A percentile compares a stretch with the other conserved stretches of the same genome.
Evolutionary conservation across 2,888 invertebrate genomes (phyloP).

Genomic region (Diplazon laetatorius): DNA sequence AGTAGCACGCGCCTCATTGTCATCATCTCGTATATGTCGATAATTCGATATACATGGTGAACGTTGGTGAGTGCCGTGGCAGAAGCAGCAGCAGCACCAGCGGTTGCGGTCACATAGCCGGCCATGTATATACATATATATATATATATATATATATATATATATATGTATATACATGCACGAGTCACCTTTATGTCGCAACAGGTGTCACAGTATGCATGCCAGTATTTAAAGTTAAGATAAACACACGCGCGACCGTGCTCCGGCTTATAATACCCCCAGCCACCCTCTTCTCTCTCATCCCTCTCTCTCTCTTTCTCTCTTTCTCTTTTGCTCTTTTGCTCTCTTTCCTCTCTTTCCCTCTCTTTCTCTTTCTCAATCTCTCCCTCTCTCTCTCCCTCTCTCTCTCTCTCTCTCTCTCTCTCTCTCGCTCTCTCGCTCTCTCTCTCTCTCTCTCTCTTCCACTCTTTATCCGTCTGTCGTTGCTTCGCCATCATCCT

Average conservation of each 20-base stretch:
- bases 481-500: too few relatives aligned
- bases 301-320: neutral
- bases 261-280: constrained; percentile 21
- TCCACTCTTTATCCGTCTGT: too few relatives aligned
- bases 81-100: constrained; percentile 18
- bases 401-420: too few relatives aligned
- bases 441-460: too few relatives aligned
- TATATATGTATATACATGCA: too few relatives aligned
- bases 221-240: constrained; percentile 65
- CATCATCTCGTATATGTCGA: constrained; percentile 65
- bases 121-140: too few relatives aligned
- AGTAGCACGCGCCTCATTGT: constrained; percentile 63
- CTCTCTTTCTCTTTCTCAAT: too few relatives aligned
- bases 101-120: constrained; percentile 12
- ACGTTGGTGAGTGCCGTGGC: constrained; percentile 34
- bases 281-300: constrained; percentile 3
- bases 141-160: too few relatives aligned
- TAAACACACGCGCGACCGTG: constrained; percentile 56
- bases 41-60: constrained; percentile 65
- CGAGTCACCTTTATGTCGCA: constrained; percentile 63
- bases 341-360: too few relatives aligned
- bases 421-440: too few relatives aligned
- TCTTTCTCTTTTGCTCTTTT: too few relatives aligned
- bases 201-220: constrained; percentile 66
- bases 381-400: too few relatives aligned